Percentiles rank a stretch among this genome's conserved stretches.
These are phyloP conservation scores for Leptodactylus fuscus DNA, from an alignment of 2,113 vertebrate species.

Conservation along the genomic window DNA sequence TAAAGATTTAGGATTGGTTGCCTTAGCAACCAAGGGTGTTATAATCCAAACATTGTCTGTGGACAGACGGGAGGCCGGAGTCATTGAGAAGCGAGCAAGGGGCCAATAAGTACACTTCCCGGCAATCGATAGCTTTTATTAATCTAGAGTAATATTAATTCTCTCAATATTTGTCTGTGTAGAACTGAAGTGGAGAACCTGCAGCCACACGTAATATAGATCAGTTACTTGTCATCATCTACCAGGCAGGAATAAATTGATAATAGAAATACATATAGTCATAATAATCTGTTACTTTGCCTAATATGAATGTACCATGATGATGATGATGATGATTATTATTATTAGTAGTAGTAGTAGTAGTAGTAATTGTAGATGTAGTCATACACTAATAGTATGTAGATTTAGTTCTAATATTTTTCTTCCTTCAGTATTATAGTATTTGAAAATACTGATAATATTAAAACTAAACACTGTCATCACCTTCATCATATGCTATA, in stretches of 20 bases:
- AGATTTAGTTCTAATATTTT: too few species aligned
- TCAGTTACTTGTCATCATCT: background rate
- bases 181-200: background rate
- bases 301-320: too few species aligned
- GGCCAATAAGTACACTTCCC: constrained; percentile 11
- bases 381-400: too few species aligned
- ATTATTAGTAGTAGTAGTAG: too few species aligned
- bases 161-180: background rate
- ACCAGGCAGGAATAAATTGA: background rate
- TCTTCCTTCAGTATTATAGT: too few species aligned
- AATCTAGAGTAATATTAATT: constrained; percentile 50
- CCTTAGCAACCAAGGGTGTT: constrained; percentile 47
- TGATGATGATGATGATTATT: too few species aligned
- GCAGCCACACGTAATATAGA: background rate
- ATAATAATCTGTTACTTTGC: too few species aligned
- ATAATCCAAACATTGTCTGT: constrained; percentile 42
- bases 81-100: constrained; percentile 46
- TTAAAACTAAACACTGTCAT: too few species aligned
- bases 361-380: too few species aligned
- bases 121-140: constrained; percentile 54
- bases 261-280: too few species aligned
- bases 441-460: too few species aligned
- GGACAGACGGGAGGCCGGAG: constrained; percentile 33
- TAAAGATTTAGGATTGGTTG: constrained; percentile 54
- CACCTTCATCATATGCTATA: too few species aligned